Evolutionary conservation across 2,113 vertebrate species (phyloP).

Genomic region (Electrona antarctica): DNA sequence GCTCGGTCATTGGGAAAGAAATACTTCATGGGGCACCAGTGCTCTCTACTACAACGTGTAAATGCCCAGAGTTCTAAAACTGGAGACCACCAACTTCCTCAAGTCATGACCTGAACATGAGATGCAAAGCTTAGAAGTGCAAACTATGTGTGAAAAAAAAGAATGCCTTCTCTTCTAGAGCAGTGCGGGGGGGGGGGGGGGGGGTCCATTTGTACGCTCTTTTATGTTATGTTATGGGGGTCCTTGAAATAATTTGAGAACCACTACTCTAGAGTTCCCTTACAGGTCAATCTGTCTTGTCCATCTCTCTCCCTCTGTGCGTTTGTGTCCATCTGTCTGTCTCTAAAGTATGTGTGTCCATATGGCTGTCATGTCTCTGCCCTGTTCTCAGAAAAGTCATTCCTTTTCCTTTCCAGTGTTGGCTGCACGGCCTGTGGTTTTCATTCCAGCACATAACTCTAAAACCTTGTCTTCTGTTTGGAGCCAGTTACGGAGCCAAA

Average conservation of each 20-base stretch:
- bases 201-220: too few species aligned
- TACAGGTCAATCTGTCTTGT: too few species aligned
- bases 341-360: slow-evolving; percentile 3
- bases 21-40: neutral
- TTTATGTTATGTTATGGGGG: too few species aligned
- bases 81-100: neutral
- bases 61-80: neutral
- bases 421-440: slow-evolving; percentile 67
- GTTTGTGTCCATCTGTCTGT: neutral
- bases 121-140: neutral
- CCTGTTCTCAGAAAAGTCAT: slow-evolving; percentile 61
- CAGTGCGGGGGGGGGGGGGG: too few species aligned
- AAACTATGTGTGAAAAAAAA: neutral
- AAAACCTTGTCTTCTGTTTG: slow-evolving; percentile 67
- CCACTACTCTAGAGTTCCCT: too few species aligned
- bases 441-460: slow-evolving; percentile 65
- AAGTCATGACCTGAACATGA: slow-evolving; percentile 7
- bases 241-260: too few species aligned
- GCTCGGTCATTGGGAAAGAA: slow-evolving; percentile 1
- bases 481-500: slow-evolving; percentile 63
- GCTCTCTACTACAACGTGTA: neutral
- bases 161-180: neutral
- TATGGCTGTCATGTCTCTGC: slow-evolving; percentile 46
- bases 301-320: too few species aligned
- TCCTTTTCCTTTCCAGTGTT: slow-evolving; percentile 54